Evolutionary conservation across 2,113 vertebrate genomes (phyloP).

Genomic region (Laticauda colubrina): DNA sequence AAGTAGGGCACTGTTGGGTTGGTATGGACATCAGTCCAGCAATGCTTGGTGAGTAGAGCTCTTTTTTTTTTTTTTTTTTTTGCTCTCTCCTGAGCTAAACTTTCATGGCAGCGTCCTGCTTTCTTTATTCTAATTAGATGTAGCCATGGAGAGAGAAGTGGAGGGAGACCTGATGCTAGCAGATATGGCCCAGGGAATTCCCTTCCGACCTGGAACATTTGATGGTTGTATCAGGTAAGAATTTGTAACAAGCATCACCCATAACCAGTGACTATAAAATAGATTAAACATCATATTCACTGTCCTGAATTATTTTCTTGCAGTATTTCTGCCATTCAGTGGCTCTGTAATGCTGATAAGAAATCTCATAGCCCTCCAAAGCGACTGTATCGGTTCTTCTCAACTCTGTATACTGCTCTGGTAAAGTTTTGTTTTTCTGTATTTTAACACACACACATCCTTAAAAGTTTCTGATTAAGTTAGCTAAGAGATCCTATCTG

Average conservation of each 20-base stretch:
- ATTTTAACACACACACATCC: background rate
- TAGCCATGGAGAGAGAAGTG: conserved; percentile 86
- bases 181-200: conserved; percentile 90
- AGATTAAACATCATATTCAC: background rate
- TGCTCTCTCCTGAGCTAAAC: no score
- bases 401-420: conserved; percentile 86
- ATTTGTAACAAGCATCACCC: background rate
- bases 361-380: conserved; percentile 85
- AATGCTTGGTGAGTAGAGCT: conserved; percentile 84
- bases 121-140: conserved; percentile 71
- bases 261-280: background rate
- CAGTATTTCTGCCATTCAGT: conserved; percentile 96
- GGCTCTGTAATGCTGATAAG: conserved; percentile 96
- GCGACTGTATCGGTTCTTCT: conserved; percentile 89
- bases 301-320: background rate
- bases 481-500: background rate
- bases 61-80: background rate
- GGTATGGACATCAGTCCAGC: conserved; percentile 93
- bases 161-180: conserved; percentile 88
- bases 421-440: conserved; percentile 61
- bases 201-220: conserved; percentile 87
- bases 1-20: conserved; percentile 90
- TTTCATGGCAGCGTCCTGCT: background rate
- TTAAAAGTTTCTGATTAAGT: background rate
- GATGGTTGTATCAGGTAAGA: conserved; percentile 93